phyloP scores from a whole-genome alignment of 1,140 invertebrate genomes.

The Drosophila littoralis region DNA sequence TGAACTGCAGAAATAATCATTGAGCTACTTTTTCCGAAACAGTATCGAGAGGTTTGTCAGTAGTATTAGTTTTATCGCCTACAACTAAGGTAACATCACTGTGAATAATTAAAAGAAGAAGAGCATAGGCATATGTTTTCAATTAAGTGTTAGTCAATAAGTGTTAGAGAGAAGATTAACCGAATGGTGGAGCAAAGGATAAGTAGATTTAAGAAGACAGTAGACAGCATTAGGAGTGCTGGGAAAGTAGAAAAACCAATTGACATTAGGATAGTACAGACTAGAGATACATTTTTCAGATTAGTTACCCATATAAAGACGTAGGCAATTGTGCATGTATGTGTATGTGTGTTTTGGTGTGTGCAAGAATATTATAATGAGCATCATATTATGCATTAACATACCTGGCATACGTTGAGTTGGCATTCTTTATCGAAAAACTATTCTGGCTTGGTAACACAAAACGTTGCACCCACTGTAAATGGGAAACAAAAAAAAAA shows the following conservation, averaged over 20 bases:
- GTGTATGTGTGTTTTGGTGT: slow-evolving; percentile 16
- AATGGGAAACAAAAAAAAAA: no score
- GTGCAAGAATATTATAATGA: slow-evolving; percentile 20
- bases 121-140: slow-evolving; percentile 59
- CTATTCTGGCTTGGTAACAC: slow-evolving; percentile 82
- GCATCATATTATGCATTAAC: slow-evolving; percentile 31
- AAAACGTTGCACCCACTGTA: slow-evolving; percentile 82
- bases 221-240: slow-evolving; percentile 27
- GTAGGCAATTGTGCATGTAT: slow-evolving; percentile 18
- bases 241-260: slow-evolving; percentile 19
- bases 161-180: slow-evolving; percentile 38
- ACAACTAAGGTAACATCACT: slow-evolving; percentile 80
- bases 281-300: slow-evolving; percentile 15
- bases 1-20: slow-evolving; percentile 20
- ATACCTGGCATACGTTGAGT: slow-evolving; percentile 84
- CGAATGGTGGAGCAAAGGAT: slow-evolving; percentile 46
- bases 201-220: slow-evolving; percentile 13
- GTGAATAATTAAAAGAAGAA: slow-evolving; percentile 70
- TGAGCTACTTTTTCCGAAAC: slow-evolving; percentile 78
- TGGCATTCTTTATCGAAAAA: slow-evolving; percentile 80
- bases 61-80: slow-evolving; percentile 66
- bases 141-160: slow-evolving; percentile 61
- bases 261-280: slow-evolving; percentile 35
- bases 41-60: slow-evolving; percentile 67
- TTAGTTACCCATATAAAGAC: slow-evolving; percentile 35